Conservation (phyloP, 2,888 invertebrate species). For the Nomada lathburiana region DNA sequence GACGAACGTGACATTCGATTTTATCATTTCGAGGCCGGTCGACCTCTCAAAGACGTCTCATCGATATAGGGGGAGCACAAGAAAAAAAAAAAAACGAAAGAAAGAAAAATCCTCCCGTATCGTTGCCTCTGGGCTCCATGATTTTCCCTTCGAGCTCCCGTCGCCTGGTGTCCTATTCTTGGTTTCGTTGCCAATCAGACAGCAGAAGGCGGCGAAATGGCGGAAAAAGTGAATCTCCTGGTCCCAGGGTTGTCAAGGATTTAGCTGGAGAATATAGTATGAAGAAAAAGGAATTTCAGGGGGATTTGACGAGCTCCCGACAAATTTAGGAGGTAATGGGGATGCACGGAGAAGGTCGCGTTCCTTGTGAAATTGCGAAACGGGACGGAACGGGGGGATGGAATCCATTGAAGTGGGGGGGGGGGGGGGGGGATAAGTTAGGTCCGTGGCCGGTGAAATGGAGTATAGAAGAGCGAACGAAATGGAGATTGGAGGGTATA, state of each 20-base stretch:
- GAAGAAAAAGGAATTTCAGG: constrained; percentile 26
- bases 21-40: constrained; percentile 16
- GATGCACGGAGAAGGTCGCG: constrained; percentile 2
- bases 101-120: not conserved
- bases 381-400: constrained; percentile 33
- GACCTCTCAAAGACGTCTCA: not conserved
- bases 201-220: not conserved
- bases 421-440: constrained; percentile 35
- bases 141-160: not conserved
- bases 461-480: constrained; percentile 26
- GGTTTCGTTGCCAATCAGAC: constrained; percentile 17
- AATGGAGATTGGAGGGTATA: constrained; percentile 51
- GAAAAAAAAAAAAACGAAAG: not conserved
- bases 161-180: not conserved
- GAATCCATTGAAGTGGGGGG: constrained; percentile 18
- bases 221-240: constrained; percentile 31
- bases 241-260: not conserved
- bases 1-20: constrained; percentile 37
- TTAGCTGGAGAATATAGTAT: not conserved
- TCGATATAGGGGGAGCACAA: not conserved
- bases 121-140: not conserved
- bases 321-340: constrained; percentile 40
- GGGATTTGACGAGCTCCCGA: constrained; percentile 44
- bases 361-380: constrained; percentile 56
- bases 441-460: constrained; percentile 42